These are phyloP conservation scores for Mylabris sibirica DNA, from an alignment of 2,888 invertebrate genomes.

Conservation along the genomic window DNA sequence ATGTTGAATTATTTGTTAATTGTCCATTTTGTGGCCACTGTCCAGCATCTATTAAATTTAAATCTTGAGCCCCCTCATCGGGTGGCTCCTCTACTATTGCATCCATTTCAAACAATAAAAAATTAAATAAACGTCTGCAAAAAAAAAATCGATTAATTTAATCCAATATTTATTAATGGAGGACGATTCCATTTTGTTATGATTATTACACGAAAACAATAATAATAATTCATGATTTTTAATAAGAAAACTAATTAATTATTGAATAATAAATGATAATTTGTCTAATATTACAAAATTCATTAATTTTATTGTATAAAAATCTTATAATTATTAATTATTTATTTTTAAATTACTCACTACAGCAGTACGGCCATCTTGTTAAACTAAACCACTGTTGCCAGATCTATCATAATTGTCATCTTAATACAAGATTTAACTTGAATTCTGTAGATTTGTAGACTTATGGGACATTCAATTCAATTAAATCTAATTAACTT, in stretches of 20 bases:
- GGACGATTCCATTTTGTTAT: conserved; percentile 40
- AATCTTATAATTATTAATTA: background rate
- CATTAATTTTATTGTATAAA: background rate
- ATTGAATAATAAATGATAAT: conserved; percentile 12
- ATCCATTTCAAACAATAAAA: conserved; percentile 44
- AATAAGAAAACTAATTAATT: background rate
- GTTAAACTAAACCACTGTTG: background rate
- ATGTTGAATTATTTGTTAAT: conserved; percentile 49
- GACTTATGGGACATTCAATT: too few species aligned
- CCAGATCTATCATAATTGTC: background rate
- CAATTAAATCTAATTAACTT: too few species aligned
- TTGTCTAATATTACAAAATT: background rate
- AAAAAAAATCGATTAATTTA: conserved; percentile 5
- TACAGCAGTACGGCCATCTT: background rate
- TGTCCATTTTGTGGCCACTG: conserved; percentile 42
- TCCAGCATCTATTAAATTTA: conserved; percentile 46
- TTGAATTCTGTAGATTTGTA: too few species aligned
- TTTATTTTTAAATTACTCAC: background rate
- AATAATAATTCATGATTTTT: background rate
- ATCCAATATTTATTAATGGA: conserved; percentile 14
- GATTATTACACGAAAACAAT: background rate
- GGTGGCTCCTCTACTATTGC: conserved; percentile 49
- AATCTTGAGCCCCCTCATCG: conserved; percentile 47
- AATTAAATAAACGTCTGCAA: background rate
- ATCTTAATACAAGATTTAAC: background rate